Percentiles rank a stretch among this genome's conserved stretches.
phyloP scores from a whole-genome alignment of 2,888 invertebrate species.

The Pristionchus arcanus region DNA sequence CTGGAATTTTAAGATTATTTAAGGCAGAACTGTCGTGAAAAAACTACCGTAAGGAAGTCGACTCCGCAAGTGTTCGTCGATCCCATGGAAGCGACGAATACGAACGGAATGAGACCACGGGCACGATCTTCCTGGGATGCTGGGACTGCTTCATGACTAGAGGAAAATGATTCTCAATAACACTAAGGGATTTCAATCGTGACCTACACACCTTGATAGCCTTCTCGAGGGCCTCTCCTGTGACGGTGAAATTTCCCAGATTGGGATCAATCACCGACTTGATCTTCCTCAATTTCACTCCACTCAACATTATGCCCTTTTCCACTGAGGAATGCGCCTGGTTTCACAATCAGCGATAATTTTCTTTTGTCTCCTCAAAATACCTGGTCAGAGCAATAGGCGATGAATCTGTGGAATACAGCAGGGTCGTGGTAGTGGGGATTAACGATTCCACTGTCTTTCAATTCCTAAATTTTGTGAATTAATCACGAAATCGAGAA shows the following conservation, averaged over 20 bases:
- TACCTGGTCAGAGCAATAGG: slow-evolving; percentile 81
- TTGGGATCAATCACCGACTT: slow-evolving; percentile 80
- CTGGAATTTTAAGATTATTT: slow-evolving; percentile 72
- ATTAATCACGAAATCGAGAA: background rate
- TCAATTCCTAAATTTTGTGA: background rate
- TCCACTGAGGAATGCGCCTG: slow-evolving; percentile 92
- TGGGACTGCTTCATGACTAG: no score
- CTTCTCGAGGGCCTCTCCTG: slow-evolving; percentile 85
- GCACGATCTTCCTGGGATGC: slow-evolving; percentile 70
- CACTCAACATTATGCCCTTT: slow-evolving; percentile 89
- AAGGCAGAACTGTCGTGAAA: no score
- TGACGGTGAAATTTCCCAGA: slow-evolving; percentile 85
- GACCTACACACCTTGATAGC: slow-evolving; percentile 81
- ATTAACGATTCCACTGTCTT: slow-evolving; percentile 59
- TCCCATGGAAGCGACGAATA: slow-evolving; percentile 82
- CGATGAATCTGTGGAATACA: slow-evolving; percentile 80
- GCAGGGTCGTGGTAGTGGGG: slow-evolving; percentile 76
- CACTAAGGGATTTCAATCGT: background rate
- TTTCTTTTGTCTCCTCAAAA: background rate
- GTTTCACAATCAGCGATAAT: background rate
- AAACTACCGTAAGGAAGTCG: slow-evolving; percentile 82
- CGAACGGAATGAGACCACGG: slow-evolving; percentile 76
- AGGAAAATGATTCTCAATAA: background rate
- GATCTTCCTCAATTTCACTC: slow-evolving; percentile 87
- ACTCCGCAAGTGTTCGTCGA: slow-evolving; percentile 98